Conservation (phyloP, 2,113 vertebrate species). For the Prinia subflava region DNA sequence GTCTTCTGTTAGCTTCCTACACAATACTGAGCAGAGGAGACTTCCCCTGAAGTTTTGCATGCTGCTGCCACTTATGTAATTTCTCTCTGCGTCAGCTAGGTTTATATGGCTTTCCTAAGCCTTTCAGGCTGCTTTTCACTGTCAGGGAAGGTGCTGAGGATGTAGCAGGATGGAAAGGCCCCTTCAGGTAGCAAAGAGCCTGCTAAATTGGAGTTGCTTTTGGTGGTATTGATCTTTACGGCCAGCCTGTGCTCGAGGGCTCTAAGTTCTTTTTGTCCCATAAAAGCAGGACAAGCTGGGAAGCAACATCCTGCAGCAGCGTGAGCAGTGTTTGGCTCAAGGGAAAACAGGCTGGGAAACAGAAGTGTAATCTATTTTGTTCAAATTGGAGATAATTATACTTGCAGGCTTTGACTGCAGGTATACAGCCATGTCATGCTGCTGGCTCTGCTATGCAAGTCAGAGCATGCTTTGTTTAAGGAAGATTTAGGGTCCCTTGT, state of each 20-base stretch:
- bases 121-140: background rate
- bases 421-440: background rate
- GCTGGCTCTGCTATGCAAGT: background rate
- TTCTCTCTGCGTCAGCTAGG: background rate
- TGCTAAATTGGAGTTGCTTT: background rate
- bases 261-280: background rate
- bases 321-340: background rate
- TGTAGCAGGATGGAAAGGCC: background rate
- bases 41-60: conserved; percentile 49
- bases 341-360: background rate
- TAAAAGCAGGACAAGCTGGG: background rate
- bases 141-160: background rate
- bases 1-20: conserved; percentile 50
- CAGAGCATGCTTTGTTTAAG: background rate
- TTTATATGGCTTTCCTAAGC: background rate
- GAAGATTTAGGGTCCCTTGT: background rate
- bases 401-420: background rate
- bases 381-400: background rate
- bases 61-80: conserved; percentile 53
- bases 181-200: background rate
- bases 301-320: background rate
- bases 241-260: background rate
- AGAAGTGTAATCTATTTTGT: background rate
- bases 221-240: background rate
- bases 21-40: conserved; percentile 18